Conservation (phyloP, 2,888 invertebrate genomes). For the Lacanobia wlatinum region DNA sequence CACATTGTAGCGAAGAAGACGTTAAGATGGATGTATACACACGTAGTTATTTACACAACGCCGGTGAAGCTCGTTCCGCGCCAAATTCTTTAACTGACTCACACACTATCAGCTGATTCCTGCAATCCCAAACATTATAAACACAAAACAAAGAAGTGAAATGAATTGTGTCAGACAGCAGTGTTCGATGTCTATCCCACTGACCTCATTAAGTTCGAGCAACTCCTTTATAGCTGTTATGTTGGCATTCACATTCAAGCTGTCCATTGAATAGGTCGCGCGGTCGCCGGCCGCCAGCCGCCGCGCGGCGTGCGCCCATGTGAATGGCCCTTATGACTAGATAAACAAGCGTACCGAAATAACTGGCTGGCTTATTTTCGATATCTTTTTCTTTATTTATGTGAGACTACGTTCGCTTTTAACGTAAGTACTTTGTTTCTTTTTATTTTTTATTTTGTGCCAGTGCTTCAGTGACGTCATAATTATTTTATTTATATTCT, state of each 20-base stretch:
- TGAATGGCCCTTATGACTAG: slow-evolving; percentile 61
- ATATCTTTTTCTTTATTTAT: slow-evolving; percentile 46
- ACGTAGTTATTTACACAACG: slow-evolving; percentile 34
- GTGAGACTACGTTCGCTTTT: slow-evolving; percentile 44
- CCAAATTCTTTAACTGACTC: slow-evolving; percentile 55
- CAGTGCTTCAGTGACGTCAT: slow-evolving; percentile 41
- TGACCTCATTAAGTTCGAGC: slow-evolving; percentile 38
- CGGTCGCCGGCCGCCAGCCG: background rate
- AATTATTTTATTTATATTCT: slow-evolving; percentile 7
- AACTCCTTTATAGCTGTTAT: slow-evolving; percentile 40
- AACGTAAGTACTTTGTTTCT: slow-evolving; percentile 53
- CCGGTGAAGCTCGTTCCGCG: slow-evolving; percentile 20
- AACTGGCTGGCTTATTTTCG: slow-evolving; percentile 46
- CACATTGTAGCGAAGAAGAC: slow-evolving; percentile 20
- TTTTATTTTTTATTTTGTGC: slow-evolving; percentile 42
- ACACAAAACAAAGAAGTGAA: slow-evolving; percentile 40
- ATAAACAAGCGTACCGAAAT: slow-evolving; percentile 60
- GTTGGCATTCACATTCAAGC: slow-evolving; percentile 47
- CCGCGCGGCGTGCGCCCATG: slow-evolving; percentile 46
- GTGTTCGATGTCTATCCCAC: slow-evolving; percentile 25
- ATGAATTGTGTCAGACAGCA: slow-evolving; percentile 20
- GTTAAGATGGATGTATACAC: slow-evolving; percentile 7
- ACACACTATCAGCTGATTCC: slow-evolving; percentile 46
- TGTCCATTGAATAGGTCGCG: slow-evolving; percentile 49
- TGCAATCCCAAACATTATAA: slow-evolving; percentile 25